Percentiles rank a stretch among this genome's conserved stretches.
phyloP scores from a whole-genome alignment of 1,140 invertebrate genomes.

The Hypsibius dujardini region DNA sequence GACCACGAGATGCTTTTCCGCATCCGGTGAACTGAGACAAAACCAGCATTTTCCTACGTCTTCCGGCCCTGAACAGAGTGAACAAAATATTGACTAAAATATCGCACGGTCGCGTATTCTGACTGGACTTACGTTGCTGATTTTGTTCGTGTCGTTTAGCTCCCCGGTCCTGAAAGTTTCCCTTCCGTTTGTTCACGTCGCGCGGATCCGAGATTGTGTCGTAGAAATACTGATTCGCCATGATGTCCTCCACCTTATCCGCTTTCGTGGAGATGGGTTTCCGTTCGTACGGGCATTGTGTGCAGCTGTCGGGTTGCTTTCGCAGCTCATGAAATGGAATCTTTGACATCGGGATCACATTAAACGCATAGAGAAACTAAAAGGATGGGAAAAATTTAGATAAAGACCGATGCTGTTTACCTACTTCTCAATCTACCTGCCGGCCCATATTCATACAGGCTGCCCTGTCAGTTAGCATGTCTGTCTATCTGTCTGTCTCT shows the following conservation, averaged over 20 bases:
- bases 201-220: conserved; percentile 28
- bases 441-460: no score
- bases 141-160: conserved; percentile 22
- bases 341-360: conserved; percentile 57
- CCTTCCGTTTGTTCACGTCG: not conserved
- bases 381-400: no score
- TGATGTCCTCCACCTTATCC: conserved; percentile 34
- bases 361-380: conserved; percentile 85
- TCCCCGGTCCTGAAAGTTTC: not conserved
- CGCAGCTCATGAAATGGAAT: conserved; percentile 56
- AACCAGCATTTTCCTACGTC: conserved; percentile 62
- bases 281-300: conserved; percentile 54
- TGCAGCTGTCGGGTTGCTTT: conserved; percentile 68
- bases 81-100: no score
- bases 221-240: conserved; percentile 34
- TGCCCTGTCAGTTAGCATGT: no score
- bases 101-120: no score
- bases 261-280: conserved; percentile 36
- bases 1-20: conserved; percentile 85
- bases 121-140: conserved; percentile 20
- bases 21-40: conserved; percentile 74
- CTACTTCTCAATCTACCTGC: no score
- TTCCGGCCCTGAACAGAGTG: no score
- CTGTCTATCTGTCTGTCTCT: no score
- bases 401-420: no score